Evolutionary conservation across 2,888 invertebrate species (phyloP).

Genomic region (Xestia xanthographa): DNA sequence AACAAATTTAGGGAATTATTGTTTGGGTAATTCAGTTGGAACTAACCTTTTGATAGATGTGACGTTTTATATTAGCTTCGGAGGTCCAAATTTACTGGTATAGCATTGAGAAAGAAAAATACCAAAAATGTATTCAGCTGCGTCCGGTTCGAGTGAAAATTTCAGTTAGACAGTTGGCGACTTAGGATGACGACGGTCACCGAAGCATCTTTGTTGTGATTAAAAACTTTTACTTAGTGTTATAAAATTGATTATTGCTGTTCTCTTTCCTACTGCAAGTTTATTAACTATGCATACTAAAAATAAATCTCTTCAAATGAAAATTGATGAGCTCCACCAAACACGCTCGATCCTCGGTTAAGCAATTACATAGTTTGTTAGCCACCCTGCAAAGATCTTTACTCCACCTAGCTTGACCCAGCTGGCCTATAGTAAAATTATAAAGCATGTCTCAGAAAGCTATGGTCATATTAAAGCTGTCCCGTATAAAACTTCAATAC

Average conservation of each 20-base stretch:
- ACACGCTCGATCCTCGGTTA: neutral
- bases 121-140: neutral
- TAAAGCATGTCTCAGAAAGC: too few species aligned
- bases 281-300: neutral
- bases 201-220: neutral
- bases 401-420: too few species aligned
- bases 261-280: neutral
- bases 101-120: neutral
- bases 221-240: neutral
- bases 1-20: conserved; percentile 25
- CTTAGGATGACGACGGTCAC: neutral
- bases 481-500: too few species aligned
- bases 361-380: neutral
- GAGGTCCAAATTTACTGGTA: neutral
- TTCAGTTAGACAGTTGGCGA: neutral
- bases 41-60: conserved; percentile 25
- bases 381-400: too few species aligned
- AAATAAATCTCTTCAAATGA: neutral
- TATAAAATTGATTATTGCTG: neutral
- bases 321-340: too few species aligned
- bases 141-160: neutral
- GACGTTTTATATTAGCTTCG: neutral
- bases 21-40: conserved; percentile 34
- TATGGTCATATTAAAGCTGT: too few species aligned
- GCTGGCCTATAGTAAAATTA: too few species aligned